Percentiles rank a stretch among this genome's conserved stretches.
phyloP scores from a whole-genome alignment of 1,140 invertebrate species.

The Amphibalanus amphitrite region DNA sequence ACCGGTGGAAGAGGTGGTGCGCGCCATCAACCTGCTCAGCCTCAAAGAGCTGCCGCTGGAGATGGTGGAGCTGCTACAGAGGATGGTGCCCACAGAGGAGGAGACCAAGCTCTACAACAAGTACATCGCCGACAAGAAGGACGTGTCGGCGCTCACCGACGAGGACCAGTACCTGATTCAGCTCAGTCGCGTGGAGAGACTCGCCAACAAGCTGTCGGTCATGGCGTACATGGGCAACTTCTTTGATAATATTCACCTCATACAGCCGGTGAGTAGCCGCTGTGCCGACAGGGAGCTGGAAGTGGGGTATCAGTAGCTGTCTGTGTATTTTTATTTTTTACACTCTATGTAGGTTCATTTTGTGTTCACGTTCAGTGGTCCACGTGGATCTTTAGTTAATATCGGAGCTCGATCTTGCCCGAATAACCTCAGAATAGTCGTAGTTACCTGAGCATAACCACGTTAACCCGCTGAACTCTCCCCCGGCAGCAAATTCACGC shows the following conservation, averaged over 20 bases:
- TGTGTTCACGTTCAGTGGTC: no score
- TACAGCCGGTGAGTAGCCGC: conserved; percentile 60
- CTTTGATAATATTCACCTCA: conserved; percentile 76
- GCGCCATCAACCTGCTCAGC: conserved; percentile 83
- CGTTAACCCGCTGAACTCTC: conserved; percentile 7
- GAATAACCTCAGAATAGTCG: no score
- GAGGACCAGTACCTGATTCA: conserved; percentile 92
- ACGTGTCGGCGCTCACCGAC: conserved; percentile 72
- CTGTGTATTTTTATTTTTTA: no score
- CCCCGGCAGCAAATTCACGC: conserved; percentile 67
- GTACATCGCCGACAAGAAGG: conserved; percentile 77
- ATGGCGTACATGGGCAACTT: conserved; percentile 94
- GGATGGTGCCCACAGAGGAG: conserved; percentile 87
- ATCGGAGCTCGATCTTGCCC: no score
- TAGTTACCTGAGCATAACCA: no score
- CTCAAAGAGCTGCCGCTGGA: conserved; percentile 77
- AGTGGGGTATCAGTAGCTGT: no score
- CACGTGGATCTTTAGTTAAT: no score
- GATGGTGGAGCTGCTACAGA: conserved; percentile 81
- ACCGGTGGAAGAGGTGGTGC: conserved; percentile 75
- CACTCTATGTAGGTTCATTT: no score
- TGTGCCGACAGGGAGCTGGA: no score
- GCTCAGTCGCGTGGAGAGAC: conserved; percentile 79
- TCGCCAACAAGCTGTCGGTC: conserved; percentile 84
- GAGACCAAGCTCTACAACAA: conserved; percentile 82